Evolutionary conservation across 2,113 vertebrate genomes (phyloP), one percentile per base, ranked within the genome.

Genomic region (Neogale vison): DNA sequence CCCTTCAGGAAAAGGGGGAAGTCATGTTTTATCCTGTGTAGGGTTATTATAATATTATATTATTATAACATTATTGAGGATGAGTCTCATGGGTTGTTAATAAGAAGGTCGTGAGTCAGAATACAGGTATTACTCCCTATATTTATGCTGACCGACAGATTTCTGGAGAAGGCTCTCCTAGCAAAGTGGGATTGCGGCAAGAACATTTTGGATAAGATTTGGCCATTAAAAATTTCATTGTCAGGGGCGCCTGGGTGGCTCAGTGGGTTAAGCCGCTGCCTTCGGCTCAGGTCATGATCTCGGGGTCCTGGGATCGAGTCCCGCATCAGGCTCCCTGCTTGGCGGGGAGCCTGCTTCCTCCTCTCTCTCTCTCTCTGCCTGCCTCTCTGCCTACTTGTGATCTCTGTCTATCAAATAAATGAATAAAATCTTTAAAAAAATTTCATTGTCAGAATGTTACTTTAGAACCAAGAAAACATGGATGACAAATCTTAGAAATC

Each of bases 161-260:
- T 92, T 80, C 74, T 34, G 8, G 45, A 89, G 65, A 95, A 96
- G 85, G 82, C 31, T 86, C 17, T 84, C 36, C 76, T 63, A 81
- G 17, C 45, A 92, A 93, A 80, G 34, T 90, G 13, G 76, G 57
- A 95, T 47, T 74, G 9, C 45, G 71, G 4, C 3, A 61, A 82
- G 87, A 88, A 77, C 81, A 93, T 81, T 96, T 96, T 65, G 76
- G 71, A 55, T 47, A 94, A 42, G 29, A 2, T 21, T 91, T 95
- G 47, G 17, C 67, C 12, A 34, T 94, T 87, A 85, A 94, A 82
- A 82, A 63, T 86, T 81, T 80, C 63, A 90, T 36, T 93, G 50
- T 90, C 23, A 87, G 72, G n/a, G n/a, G n/a, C n/a, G n/a, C n/a
- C n/a, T n/a, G n/a, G n/a, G n/a, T n/a, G n/a, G n/a, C n/a, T n/a